These are phyloP conservation scores for Xanthia icteritia DNA, from an alignment of 2,888 invertebrate species.

Conservation along the genomic window DNA sequence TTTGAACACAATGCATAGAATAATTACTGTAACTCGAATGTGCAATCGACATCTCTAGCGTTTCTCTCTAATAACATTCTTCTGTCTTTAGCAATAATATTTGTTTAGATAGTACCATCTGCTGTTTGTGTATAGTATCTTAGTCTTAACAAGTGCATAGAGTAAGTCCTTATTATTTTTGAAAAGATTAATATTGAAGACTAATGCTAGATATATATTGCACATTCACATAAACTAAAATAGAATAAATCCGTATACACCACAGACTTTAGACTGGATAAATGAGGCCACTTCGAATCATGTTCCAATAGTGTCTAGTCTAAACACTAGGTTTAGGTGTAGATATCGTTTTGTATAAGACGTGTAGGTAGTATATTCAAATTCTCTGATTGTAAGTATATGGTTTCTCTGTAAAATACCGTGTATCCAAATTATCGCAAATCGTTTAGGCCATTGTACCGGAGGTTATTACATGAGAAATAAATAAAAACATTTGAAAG, in stretches of 20 bases:
- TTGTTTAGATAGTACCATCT: constrained; percentile 30
- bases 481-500: constrained; percentile 80
- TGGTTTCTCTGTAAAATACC: constrained; percentile 78
- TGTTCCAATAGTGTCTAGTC: constrained; percentile 84
- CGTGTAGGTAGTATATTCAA: constrained; percentile 88
- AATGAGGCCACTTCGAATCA: constrained; percentile 70
- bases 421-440: constrained; percentile 82
- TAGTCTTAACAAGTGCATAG: constrained; percentile 22
- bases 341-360: constrained; percentile 88
- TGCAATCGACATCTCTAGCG: constrained; percentile 31
- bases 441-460: constrained; percentile 83
- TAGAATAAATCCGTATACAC: constrained; percentile 57
- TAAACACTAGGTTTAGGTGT: constrained; percentile 83
- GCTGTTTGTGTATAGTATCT: constrained; percentile 42
- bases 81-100: constrained; percentile 30
- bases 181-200: constrained; percentile 21
- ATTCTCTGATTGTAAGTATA: constrained; percentile 80
- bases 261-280: constrained; percentile 66
- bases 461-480: constrained; percentile 83
- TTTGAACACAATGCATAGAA: constrained; percentile 64
- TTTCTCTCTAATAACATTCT: constrained; percentile 14
- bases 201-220: constrained; percentile 26
- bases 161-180: constrained; percentile 24
- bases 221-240: constrained; percentile 39
- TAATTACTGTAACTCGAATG: constrained; percentile 40